These are phyloP conservation scores for Mythimna pallens DNA, from an alignment of 2,888 invertebrate genomes.

Conservation along the genomic window DNA sequence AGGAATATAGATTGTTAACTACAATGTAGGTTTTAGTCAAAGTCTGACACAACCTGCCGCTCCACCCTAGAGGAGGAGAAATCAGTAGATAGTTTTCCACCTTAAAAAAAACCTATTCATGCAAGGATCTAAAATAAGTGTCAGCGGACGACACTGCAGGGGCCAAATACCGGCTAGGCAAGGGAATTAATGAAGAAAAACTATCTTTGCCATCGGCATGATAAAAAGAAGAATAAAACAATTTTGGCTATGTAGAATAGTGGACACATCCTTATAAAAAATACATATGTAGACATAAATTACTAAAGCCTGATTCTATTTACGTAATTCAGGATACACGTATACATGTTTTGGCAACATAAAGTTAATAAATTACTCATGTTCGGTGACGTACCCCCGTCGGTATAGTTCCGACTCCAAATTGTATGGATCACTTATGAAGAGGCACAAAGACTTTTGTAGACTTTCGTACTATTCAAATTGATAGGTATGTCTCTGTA, in stretches of 20 bases:
- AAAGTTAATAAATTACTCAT: constrained; percentile 70
- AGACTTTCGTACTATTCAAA: constrained; percentile 30
- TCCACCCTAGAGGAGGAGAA: too few species aligned
- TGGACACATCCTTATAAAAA: background rate
- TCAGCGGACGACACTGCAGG: too few species aligned
- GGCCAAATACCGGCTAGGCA: too few species aligned
- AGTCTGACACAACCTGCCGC: too few species aligned
- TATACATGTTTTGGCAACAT: constrained; percentile 72
- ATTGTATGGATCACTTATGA: constrained; percentile 52
- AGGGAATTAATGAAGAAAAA: too few species aligned
- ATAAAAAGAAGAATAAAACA: too few species aligned
- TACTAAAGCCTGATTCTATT: constrained; percentile 43
- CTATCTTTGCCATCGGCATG: too few species aligned
- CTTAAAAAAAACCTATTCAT: too few species aligned
- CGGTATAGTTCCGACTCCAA: constrained; percentile 38
- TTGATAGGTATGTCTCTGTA: constrained; percentile 34
- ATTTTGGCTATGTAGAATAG: background rate
- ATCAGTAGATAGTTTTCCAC: too few species aligned
- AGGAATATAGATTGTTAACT: too few species aligned
- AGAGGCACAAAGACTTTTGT: constrained; percentile 46
- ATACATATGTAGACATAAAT: constrained; percentile 3
- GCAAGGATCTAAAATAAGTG: too few species aligned
- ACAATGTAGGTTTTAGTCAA: too few species aligned
- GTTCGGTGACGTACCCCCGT: constrained; percentile 37
- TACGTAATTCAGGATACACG: constrained; percentile 54